Evolutionary conservation across 2,797 vertebrate species (phyloP), one percentile per base, ranked within the genome.

Genomic region (Huso huso): DNA sequence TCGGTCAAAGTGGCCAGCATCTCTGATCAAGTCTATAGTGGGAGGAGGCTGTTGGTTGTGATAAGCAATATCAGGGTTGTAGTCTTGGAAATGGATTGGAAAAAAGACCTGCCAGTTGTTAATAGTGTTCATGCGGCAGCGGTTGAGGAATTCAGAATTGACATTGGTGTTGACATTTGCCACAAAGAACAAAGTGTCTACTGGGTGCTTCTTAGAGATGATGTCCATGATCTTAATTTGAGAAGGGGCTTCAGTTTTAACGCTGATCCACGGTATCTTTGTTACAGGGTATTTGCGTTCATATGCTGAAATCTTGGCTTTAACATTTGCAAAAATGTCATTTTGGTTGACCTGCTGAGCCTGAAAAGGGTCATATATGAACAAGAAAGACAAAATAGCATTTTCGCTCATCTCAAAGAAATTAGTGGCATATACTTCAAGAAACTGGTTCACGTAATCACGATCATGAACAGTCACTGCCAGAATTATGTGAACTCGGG

Each of bases 71-170:
- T 88, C 83, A 0, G 94, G 94, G 71, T 94, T 92, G 86, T 92
- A 99, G 74, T 95, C 92, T 84, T 98, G 96, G 78, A 99, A 99
- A 72, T 99, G 97, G 77, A 98, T 86, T 51, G 97, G 97, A 69
- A 99, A 99, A 80, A 98, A 99, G 59, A 95, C 94, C 79, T 99
- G 97, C 94, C 97, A 97, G 81, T 94, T 95, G 50, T 92, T 94
- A 72, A 99, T 98, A 69, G 95, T 92, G 59, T 99, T 98, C 97
- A 99, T 98, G 10, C 96, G 93, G 72, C 96, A 99, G 65, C 95
- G 95, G 79, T 97, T 98, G 71, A 99, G 86, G 69, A 98, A 97
- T 69, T 99, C 96, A 0, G 89, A 62, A 0, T 91, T 96, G 72
- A 97, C 78, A 11, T 90, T 87, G 0, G 94, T 96, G 78, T 91